Conservation (phyloP, 1,140 invertebrate genomes). For the Bombus waltoni region DNA sequence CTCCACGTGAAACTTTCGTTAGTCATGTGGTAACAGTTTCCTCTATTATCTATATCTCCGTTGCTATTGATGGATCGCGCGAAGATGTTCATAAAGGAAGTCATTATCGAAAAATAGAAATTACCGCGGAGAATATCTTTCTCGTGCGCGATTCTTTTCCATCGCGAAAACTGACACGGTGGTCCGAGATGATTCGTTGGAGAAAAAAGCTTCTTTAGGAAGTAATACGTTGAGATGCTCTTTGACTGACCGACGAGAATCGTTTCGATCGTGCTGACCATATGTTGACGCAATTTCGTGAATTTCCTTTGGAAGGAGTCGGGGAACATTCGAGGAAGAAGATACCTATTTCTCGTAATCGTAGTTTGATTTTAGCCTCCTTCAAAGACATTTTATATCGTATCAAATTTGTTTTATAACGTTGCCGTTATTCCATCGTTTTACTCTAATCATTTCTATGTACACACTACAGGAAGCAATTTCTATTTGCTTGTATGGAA, state of each 20-base stretch:
- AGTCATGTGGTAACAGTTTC: constrained; percentile 34
- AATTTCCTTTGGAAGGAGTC: neutral
- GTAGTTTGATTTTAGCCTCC: too few species aligned
- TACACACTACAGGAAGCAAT: neutral
- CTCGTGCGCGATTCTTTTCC: neutral
- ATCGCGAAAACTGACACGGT: neutral
- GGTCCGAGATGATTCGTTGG: neutral
- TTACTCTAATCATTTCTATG: too few species aligned
- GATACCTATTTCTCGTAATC: too few species aligned
- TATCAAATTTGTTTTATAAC: too few species aligned
- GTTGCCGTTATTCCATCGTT: too few species aligned
- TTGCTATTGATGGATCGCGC: neutral
- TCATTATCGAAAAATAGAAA: neutral
- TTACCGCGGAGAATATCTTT: neutral
- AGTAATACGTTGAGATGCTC: neutral
- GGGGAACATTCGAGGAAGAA: neutral
- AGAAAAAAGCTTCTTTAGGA: neutral
- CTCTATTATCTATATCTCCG: constrained; percentile 27
- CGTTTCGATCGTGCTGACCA: neutral
- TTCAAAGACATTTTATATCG: too few species aligned
- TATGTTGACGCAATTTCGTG: neutral
- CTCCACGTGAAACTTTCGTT: neutral
- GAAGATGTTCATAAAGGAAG: neutral
- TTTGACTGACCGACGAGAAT: neutral
- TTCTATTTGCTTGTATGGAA: neutral